Evolutionary conservation across 2,113 vertebrate species (phyloP).

Genomic region (Poecilia latipinna): DNA sequence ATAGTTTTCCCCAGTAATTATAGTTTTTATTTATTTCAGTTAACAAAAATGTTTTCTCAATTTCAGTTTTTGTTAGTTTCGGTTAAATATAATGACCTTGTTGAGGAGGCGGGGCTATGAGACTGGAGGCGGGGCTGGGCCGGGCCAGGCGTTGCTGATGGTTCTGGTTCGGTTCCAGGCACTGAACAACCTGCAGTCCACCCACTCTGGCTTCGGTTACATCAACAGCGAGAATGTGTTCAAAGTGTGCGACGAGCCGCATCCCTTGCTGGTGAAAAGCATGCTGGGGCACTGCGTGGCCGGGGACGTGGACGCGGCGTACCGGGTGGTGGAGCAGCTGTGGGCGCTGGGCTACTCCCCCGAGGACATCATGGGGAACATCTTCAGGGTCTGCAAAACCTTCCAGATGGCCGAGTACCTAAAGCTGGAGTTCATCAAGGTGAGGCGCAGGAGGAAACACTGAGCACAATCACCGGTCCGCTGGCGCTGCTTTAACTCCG

Average conservation of each 20-base stretch:
- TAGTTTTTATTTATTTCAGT: too few relatives aligned
- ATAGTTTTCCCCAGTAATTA: too few relatives aligned
- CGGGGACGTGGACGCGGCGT: conserved; percentile 89
- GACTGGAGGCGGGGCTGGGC: too few relatives aligned
- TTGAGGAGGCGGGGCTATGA: too few relatives aligned
- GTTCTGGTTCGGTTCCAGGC: conserved; percentile 77
- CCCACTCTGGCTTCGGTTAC: conserved; percentile 91
- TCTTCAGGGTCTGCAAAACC: conserved; percentile 97
- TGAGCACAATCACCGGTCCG: too few relatives aligned
- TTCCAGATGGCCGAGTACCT: conserved; percentile 95
- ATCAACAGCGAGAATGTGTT: conserved; percentile 98
- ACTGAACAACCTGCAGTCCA: conserved; percentile 96
- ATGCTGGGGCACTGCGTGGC: conserved; percentile 93
- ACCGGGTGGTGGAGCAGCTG: conserved; percentile 94
- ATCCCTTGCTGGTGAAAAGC: conserved; percentile 95
- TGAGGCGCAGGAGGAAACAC: conserved; percentile 45
- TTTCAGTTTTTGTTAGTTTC: too few relatives aligned
- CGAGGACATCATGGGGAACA: conserved; percentile 95
- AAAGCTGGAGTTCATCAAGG: conserved; percentile 98
- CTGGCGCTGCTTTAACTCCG: too few relatives aligned
- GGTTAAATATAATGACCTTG: too few relatives aligned
- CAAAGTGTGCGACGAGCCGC: conserved; percentile 97
- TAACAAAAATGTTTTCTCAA: too few relatives aligned
- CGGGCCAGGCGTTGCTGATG: too few relatives aligned
- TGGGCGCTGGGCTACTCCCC: conserved; percentile 97